Evolutionary conservation across 1,140 invertebrate species (phyloP), one percentile per base, ranked within the genome.

Genomic region (Saccostrea glomerata): DNA sequence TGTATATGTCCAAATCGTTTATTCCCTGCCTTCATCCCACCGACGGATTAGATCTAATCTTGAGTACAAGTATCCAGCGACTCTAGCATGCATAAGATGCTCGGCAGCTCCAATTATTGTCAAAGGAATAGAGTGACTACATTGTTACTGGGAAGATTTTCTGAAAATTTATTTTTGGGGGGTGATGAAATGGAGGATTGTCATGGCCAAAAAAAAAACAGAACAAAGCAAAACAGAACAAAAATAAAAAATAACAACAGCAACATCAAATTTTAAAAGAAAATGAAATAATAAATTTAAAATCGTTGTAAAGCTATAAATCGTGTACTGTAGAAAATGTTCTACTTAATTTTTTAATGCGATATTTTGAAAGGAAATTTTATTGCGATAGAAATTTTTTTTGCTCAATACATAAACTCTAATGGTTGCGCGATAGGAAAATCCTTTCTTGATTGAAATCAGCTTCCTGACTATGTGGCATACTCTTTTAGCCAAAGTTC

Each of bases 381-480:
- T 63, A 20, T 63, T 63, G 58, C 17, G 58, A 63, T 63, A 6
- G 58, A 63, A 17, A 6, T 6, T 6, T 20, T 36, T 13, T 63
- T n/a, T 0, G 58, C 15, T 1, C 58, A 20, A n/a, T 63, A 63
- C 58, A 63, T 20, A n/a, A 63, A 20, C 58, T 63, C n/a, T 20
- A 77, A 77, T 77, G 70, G 70, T 15, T 36, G 30, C 15, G 15
- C 70, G 70, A 36, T 12, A 77, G 23, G 3, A 77, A 63, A 73
- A 77, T 77, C 70, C 70, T 77, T 30, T 15, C 25, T 77, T 77
- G 70, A 77, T 73, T 77, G 70, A 77, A 77, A 20, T 77, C 70
- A 15, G 70, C 23, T 77, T 77, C 70, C 70, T 77, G 70, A 5
- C 70, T 36, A 25, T 36, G 15, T 77, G 70, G 70, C 70, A 23